Percentiles rank a stretch among this genome's conserved stretches.
Evolutionary conservation across 2,888 invertebrate species (phyloP).

Genomic region (Ennomos fuscantarius): DNA sequence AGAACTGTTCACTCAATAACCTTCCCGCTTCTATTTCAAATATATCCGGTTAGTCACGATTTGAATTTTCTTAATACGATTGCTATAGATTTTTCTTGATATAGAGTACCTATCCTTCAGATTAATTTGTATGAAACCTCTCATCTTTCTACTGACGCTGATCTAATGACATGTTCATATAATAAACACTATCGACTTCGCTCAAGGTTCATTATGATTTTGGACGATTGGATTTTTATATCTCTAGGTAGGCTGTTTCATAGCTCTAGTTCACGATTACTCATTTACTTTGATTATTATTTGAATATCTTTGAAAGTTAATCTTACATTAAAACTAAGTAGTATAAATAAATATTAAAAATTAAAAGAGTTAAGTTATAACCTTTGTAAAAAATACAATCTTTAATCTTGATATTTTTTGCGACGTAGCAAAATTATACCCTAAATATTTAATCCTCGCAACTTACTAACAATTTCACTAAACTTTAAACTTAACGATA

Average conservation of each 20-base stretch:
- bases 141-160: too few relatives aligned
- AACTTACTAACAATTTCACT: constrained; percentile 46
- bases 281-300: constrained; percentile 1
- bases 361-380: constrained; percentile 18
- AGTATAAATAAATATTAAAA: constrained; percentile 4
- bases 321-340: constrained; percentile 1
- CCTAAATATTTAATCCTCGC: constrained; percentile 24
- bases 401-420: constrained; percentile 8
- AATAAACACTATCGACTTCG: neutral
- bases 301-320: neutral
- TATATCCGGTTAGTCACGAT: too few relatives aligned
- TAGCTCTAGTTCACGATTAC: neutral
- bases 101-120: too few relatives aligned
- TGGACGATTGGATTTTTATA: constrained; percentile 17
- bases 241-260: neutral
- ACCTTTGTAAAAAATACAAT: constrained; percentile 11
- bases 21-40: too few relatives aligned
- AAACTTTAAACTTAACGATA: constrained; percentile 50
- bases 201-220: constrained; percentile 12
- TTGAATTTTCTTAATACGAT: too few relatives aligned
- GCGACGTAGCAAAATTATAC: constrained; percentile 23
- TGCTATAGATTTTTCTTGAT: too few relatives aligned
- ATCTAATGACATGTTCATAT: too few relatives aligned
- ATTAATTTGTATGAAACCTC: too few relatives aligned
- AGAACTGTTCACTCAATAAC: too few relatives aligned